Conservation (phyloP, 2,888 invertebrate species). For the Punctoribates punctum region DNA sequence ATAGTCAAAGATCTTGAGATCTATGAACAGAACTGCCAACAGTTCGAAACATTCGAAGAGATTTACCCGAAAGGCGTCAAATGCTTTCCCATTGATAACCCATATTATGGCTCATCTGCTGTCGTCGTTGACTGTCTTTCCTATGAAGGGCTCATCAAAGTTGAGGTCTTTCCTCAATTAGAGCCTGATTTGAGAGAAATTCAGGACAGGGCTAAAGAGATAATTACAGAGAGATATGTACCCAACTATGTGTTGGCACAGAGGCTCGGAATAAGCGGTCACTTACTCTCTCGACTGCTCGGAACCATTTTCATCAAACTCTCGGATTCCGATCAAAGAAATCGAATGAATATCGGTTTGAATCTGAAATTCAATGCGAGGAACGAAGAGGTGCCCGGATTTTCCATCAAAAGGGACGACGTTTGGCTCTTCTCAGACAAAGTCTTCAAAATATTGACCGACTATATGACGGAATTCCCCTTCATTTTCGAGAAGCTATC, state of each 20-base stretch:
- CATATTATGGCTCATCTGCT: conserved; percentile 75
- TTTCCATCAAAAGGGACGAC: conserved; percentile 50
- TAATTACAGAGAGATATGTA: conserved; percentile 50
- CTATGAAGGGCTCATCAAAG: conserved; percentile 61
- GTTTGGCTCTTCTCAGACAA: conserved; percentile 77
- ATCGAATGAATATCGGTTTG: conserved; percentile 72
- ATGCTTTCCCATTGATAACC: conserved; percentile 73
- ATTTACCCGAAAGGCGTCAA: conserved; percentile 56
- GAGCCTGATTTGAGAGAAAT: conserved; percentile 59
- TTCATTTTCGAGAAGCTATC: conserved; percentile 66
- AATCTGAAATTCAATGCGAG: conserved; percentile 83
- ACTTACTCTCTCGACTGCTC: conserved; percentile 77
- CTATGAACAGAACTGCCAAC: conserved; percentile 52
- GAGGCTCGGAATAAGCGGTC: conserved; percentile 60
- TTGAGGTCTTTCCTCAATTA: conserved; percentile 57
- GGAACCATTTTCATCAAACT: conserved; percentile 69
- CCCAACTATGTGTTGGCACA: conserved; percentile 53
- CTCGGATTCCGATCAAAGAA: conserved; percentile 50
- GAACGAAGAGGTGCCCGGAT: conserved; percentile 59
- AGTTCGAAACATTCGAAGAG: conserved; percentile 35
- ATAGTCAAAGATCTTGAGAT: conserved; percentile 58
- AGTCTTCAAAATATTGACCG: conserved; percentile 65
- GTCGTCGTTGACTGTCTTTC: conserved; percentile 58
- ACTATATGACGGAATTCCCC: conserved; percentile 69
- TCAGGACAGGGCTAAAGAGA: conserved; percentile 52